Percentiles rank a stretch among this genome's conserved stretches.
phyloP scores from a whole-genome alignment of 2,888 invertebrate species.

The Quadriops clusia region DNA sequence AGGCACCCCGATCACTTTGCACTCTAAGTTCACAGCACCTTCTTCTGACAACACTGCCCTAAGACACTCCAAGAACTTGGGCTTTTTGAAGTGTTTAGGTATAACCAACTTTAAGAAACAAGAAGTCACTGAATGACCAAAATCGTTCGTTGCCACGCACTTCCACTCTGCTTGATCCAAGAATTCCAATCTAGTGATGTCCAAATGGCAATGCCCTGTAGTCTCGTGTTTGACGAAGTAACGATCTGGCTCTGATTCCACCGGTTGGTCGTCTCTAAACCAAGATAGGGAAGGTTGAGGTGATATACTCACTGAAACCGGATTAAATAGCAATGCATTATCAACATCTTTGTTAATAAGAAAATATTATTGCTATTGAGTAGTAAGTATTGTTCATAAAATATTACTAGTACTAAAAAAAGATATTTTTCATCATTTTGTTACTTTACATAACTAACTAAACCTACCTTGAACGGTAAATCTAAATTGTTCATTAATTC shows the following conservation, averaged over 20 bases:
- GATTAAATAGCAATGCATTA: neutral
- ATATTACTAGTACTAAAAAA: too few species aligned
- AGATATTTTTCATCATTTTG: too few species aligned
- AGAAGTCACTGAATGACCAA: slow-evolving; percentile 78
- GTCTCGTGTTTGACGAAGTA: slow-evolving; percentile 58
- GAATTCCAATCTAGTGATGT: slow-evolving; percentile 63
- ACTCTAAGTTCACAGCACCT: slow-evolving; percentile 83
- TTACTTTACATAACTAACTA: neutral
- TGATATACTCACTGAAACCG: slow-evolving; percentile 58
- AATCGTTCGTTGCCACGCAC: slow-evolving; percentile 80
- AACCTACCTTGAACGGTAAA: slow-evolving; percentile 65
- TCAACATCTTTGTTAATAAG: too few species aligned
- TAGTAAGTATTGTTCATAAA: too few species aligned
- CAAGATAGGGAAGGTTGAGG: slow-evolving; percentile 74
- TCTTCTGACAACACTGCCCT: slow-evolving; percentile 78
- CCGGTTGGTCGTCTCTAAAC: slow-evolving; percentile 76
- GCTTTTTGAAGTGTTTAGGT: slow-evolving; percentile 81
- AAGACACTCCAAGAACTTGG: slow-evolving; percentile 73
- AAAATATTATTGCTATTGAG: slow-evolving; percentile 2
- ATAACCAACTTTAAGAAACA: slow-evolving; percentile 75
- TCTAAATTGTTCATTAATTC: slow-evolving; percentile 69
- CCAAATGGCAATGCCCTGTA: slow-evolving; percentile 59
- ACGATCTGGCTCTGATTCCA: slow-evolving; percentile 53
- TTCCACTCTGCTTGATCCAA: slow-evolving; percentile 88
- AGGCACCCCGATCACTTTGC: slow-evolving; percentile 85